A percentile compares a stretch with the other conserved stretches of the same genome.
These are phyloP conservation scores for Hirtodrosophila trivittata DNA, from an alignment of 2,888 invertebrate species.

Conservation along the genomic window DNA sequence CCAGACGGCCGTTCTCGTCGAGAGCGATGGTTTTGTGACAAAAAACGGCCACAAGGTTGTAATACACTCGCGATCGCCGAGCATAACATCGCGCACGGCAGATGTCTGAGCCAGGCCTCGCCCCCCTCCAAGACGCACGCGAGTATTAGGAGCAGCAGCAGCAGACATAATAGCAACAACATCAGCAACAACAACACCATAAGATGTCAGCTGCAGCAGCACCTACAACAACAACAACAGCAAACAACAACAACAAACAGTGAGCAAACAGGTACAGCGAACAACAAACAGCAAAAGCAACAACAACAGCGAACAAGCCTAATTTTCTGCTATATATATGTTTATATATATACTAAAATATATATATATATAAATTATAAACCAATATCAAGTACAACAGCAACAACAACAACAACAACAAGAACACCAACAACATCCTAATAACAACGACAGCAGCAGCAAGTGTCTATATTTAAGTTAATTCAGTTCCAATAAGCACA, in stretches of 20 bases:
- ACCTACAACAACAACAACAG: constrained; percentile 35
- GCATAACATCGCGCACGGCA: constrained; percentile 91
- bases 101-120: constrained; percentile 93
- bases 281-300: constrained; percentile 63
- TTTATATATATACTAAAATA: constrained; percentile 14
- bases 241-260: constrained; percentile 35
- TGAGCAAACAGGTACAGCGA: constrained; percentile 58
- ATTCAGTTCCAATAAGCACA: constrained; percentile 53
- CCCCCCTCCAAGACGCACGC: constrained; percentile 87
- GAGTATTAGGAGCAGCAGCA: constrained; percentile 78
- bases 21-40: constrained; percentile 92
- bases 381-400: constrained; percentile 30
- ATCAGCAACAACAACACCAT: constrained; percentile 50
- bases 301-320: constrained; percentile 68
- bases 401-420: constrained; percentile 31
- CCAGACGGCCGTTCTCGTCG: constrained; percentile 93
- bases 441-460: constrained; percentile 58
- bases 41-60: constrained; percentile 96
- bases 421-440: constrained; percentile 22
- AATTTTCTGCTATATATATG: constrained; percentile 68
- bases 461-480: constrained; percentile 55
- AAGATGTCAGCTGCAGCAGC: constrained; percentile 38
- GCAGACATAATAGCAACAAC: constrained; percentile 30
- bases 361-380: constrained; percentile 30
- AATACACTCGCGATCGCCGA: constrained; percentile 93